Evolutionary conservation across 1,140 invertebrate genomes (phyloP), one percentile per base, ranked within the genome.

Genomic region (Brachionus asplanchnoidis): DNA sequence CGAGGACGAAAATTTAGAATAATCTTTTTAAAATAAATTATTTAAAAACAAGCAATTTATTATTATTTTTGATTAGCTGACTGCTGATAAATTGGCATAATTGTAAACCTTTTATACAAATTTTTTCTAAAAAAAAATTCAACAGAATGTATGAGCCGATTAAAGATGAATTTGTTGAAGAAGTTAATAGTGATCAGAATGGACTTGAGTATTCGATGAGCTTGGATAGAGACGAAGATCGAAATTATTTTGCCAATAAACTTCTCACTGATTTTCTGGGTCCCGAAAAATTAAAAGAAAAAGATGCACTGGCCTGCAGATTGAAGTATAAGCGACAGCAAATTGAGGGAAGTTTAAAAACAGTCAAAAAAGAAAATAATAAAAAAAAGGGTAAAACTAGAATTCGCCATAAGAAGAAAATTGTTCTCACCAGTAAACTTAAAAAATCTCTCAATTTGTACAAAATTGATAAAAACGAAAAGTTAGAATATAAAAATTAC

Each of bases 1-100:
- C 3, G 83, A 85, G 42, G 86, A 88, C 70, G 86, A 85, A 56
- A 66, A 40, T 32, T 84, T n/a, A 11, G 44, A 60, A 28, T 82
- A 68, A 82, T 28, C 17, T 68, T 50, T 26, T 50, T 28, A 14
- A 82, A 65, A 42, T 44, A 65, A 82, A 65, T 14, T 42, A 82
- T 65, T 40, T 44, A 20, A 14, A 3, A 36, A 65, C 60, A 65
- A 14, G 1, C 36, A 65, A 66, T 44, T 36, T n/a, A 26, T 82
- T 68, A 36, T 82, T 36, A n/a, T 68, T 82, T 82, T 60, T 14
- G n/a, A n/a, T n/a, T n/a, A n/a, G 23, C 7, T 14, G 9, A 60
- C 20, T 77, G 73, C 73, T 28, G n/a, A n/a, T 77, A 77, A 50
- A 77, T 20, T 50, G 40, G 73, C 73, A 77, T 50, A 26, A 23